Base-by-base conservation (phyloP, 2,888 invertebrate genomes). In the Crematogaster levior region DNA sequence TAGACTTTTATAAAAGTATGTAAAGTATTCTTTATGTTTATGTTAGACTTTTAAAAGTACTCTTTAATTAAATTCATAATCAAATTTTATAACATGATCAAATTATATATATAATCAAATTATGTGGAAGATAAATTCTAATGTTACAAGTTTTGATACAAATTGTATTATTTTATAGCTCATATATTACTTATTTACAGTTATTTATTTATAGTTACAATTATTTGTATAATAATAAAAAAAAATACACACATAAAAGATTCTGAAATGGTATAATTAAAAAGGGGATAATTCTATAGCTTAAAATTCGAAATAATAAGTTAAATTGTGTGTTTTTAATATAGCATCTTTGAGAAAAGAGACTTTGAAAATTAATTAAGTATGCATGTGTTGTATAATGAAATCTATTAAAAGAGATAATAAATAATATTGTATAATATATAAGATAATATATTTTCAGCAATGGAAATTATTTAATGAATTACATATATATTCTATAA, bases 391-490 rank as follows among this genome's bases (percentile, higher is more conserved):
- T 5, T 46, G 46, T 46, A 46, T 46, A 46, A 48, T 27, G 0
- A 56, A 30, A 21, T 21, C 27, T 61, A 37, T 27, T 56, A 53
- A 37, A 24, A 48, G 3, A 68, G 7, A 37, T 24, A 34, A 5
- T 34, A 34, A 34, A 34, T 34, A 34, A 34, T 34, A 34, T 34
- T 5, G n/a, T n/a, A 30, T 60, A 40, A 46, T 46, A 6, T 46
- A 34, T 34, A 34, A 34, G 6, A 34, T 63, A 46, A 43, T 81
- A 27, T 37, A 40, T 65, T 93, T 93, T 73, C 87, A 96, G 95
- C 95, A 95, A 90, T 97, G 98, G 95, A 97, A 97, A 89, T 96
- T 99, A 94, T 99, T 98, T 94, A 98, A 98, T 94, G 98, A 99
- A 95, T 95, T 99, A 75, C 99, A 99, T 93, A 96, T 97, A 82